Percentiles rank a stretch among this genome's conserved stretches.
Conservation (phyloP, 2,113 vertebrate species). For the Bos indicus region DNA sequence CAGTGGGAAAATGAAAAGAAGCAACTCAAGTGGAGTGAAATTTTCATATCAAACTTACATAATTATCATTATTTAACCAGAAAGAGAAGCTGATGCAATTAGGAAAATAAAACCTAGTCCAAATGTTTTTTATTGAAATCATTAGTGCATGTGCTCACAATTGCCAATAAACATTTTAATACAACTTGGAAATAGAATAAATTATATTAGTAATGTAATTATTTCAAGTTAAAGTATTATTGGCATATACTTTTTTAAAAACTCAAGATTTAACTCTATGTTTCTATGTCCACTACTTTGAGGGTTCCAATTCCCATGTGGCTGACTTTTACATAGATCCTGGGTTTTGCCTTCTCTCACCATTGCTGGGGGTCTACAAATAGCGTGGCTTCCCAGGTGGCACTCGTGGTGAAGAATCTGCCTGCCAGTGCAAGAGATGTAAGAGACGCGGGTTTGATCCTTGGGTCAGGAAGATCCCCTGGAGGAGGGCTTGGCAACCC, state of each 20-base stretch:
- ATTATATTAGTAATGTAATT: slow-evolving; percentile 18
- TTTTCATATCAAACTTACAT: slow-evolving; percentile 36
- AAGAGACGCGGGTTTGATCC: neutral
- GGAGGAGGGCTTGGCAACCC: neutral
- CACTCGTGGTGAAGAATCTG: neutral
- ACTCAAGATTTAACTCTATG: neutral
- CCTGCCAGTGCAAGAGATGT: neutral
- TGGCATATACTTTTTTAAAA: neutral
- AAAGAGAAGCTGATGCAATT: slow-evolving; percentile 55
- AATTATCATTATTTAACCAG: slow-evolving; percentile 61
- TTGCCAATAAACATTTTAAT: slow-evolving; percentile 48
- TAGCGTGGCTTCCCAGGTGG: neutral
- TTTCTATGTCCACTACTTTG: neutral
- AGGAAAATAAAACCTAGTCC: slow-evolving; percentile 55
- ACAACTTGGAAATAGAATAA: slow-evolving; percentile 41
- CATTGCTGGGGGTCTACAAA: neutral
- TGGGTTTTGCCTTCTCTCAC: neutral
- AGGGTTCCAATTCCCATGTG: neutral
- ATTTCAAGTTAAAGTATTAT: slow-evolving; percentile 56
- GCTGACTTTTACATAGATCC: neutral
- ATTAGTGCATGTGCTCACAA: slow-evolving; percentile 44
- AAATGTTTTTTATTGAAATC: slow-evolving; percentile 55
- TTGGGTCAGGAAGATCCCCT: neutral
- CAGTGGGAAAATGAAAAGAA: slow-evolving; percentile 47
- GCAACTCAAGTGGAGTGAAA: slow-evolving; percentile 31